Evolutionary conservation across 2,888 invertebrate genomes (phyloP).

Genomic region (Punctoribates punctum): DNA sequence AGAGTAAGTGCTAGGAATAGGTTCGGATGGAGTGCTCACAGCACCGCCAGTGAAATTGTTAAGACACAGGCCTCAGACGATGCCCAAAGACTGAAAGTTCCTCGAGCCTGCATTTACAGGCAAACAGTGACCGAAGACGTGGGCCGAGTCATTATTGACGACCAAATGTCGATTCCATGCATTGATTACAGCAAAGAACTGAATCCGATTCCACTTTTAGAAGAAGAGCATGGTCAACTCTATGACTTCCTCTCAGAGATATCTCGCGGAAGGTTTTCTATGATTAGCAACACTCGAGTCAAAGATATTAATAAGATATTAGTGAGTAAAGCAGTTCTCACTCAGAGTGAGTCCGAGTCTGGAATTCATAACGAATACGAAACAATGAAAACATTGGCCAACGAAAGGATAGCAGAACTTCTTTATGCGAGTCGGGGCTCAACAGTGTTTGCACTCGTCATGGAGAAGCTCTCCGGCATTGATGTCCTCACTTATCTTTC

Average conservation of each 20-base stretch:
- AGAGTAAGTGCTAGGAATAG: conserved; percentile 80
- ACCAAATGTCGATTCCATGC: conserved; percentile 60
- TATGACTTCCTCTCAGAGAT: conserved; percentile 83
- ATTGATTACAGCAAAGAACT: conserved; percentile 72
- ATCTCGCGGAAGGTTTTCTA: conserved; percentile 77
- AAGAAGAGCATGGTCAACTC: conserved; percentile 63
- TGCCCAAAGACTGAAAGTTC: conserved; percentile 54
- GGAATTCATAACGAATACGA: conserved; percentile 70
- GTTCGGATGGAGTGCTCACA: conserved; percentile 89
- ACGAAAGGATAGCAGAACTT: conserved; percentile 73
- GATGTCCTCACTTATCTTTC: conserved; percentile 84
- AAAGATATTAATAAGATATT: conserved; percentile 68
- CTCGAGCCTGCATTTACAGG: conserved; percentile 75
- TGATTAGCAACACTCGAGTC: conserved; percentile 75
- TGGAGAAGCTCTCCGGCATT: conserved; percentile 69
- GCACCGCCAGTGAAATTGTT: conserved; percentile 71
- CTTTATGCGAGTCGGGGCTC: conserved; percentile 51
- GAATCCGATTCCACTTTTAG: conserved; percentile 69
- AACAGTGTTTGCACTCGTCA: conserved; percentile 49
- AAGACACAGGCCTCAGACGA: conserved; percentile 60
- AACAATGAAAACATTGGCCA: conserved; percentile 71
- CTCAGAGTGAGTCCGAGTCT: conserved; percentile 59
- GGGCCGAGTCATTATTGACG: conserved; percentile 59
- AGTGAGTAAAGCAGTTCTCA: conserved; percentile 71
- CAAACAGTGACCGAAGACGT: conserved; percentile 82